Evolutionary conservation across 2,113 vertebrate genomes (phyloP).

Genomic region (Muscicapa adusta): DNA sequence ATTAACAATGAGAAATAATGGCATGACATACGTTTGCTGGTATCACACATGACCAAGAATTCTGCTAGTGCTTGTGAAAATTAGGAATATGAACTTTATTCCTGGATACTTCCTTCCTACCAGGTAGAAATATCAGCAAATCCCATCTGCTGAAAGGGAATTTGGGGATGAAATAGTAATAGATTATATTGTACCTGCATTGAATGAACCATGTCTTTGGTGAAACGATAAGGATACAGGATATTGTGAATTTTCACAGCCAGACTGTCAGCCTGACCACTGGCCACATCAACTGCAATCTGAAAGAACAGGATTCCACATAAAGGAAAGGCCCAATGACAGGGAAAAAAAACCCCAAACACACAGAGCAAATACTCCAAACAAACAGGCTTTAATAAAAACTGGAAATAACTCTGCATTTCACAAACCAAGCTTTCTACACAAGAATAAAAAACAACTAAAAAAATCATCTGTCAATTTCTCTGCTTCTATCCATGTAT

Average conservation of each 20-base stretch:
- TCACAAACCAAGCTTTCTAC: neutral
- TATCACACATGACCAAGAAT: neutral
- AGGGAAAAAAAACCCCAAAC: neutral
- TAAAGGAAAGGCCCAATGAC: neutral
- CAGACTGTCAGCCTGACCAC: constrained; percentile 79
- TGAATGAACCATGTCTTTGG: constrained; percentile 93
- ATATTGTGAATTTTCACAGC: constrained; percentile 94
- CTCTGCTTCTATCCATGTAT: neutral
- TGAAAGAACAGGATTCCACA: constrained; percentile 52
- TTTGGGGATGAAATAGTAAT: neutral
- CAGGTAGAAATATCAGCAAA: neutral
- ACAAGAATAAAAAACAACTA: neutral
- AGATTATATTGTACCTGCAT: constrained; percentile 79
- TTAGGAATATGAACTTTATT: neutral
- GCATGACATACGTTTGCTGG: neutral
- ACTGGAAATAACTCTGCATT: neutral
- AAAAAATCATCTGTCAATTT: neutral
- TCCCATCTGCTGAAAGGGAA: neutral
- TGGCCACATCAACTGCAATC: constrained; percentile 90
- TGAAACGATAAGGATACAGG: constrained; percentile 92
- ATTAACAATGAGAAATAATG: neutral
- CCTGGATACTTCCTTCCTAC: neutral
- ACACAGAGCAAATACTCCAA: neutral
- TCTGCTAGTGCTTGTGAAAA: neutral
- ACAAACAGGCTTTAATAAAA: neutral